Conservation (phyloP, 2,113 vertebrate species). For the Nettapus auritus region DNA sequence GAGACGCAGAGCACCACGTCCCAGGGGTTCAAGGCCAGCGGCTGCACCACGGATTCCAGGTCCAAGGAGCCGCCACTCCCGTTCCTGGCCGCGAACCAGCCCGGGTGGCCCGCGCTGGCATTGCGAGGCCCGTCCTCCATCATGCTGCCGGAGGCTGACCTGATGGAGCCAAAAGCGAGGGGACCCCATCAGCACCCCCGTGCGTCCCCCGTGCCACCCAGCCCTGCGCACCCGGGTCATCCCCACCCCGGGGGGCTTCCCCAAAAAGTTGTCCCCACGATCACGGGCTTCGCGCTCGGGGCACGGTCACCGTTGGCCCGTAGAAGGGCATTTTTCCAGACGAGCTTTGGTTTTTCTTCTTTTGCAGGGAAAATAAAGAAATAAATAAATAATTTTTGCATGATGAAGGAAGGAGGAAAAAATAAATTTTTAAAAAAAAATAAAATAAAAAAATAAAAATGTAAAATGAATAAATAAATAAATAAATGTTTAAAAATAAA, state of each 20-base stretch:
- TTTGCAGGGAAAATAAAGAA: too few species aligned
- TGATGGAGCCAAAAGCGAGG: not conserved
- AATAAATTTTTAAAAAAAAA: too few species aligned
- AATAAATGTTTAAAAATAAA: too few species aligned
- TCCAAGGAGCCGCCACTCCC: constrained; percentile 64
- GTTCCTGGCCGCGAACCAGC: constrained; percentile 49
- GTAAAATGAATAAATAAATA: too few species aligned
- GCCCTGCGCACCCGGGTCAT: not conserved
- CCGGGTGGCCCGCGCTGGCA: constrained; percentile 24
- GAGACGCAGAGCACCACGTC: constrained; percentile 89
- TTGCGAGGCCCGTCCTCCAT: constrained; percentile 39
- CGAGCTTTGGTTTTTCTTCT: too few species aligned
- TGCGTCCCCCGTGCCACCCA: not conserved
- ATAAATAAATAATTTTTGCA: too few species aligned
- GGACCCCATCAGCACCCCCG: not conserved
- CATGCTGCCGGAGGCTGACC: not conserved
- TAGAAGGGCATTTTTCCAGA: too few species aligned
- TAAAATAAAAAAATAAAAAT: too few species aligned
- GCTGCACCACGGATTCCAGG: constrained; percentile 53
- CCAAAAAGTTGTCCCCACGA: not conserved
- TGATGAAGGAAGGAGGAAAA: too few species aligned
- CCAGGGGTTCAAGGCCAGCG: constrained; percentile 83
- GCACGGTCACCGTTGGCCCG: too few species aligned
- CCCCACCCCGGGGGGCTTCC: too few species aligned
- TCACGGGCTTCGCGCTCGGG: not conserved